Evolutionary conservation across 2,113 vertebrate genomes (phyloP), one percentile per base, ranked within the genome.

Genomic region (Ornithorhynchus anatinus): DNA sequence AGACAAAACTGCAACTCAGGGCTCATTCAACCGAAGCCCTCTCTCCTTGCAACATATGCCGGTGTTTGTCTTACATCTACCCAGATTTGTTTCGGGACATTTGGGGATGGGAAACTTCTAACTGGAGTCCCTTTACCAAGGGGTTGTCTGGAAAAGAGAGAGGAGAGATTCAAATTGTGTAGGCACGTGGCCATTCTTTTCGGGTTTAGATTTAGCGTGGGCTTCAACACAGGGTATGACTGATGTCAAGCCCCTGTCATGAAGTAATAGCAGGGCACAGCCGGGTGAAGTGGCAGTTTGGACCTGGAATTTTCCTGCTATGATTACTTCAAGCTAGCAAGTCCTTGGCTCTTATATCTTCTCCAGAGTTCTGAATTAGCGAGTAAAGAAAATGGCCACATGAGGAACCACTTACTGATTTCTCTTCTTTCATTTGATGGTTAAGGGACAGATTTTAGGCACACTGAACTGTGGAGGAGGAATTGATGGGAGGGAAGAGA

Each of bases 291-390:
- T 75, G 83, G 75, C 48, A 32, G 6, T 43, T 84, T 58, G n/a
- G 36, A 70, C 64, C 79, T 72, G 65, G 69, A 85, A 77, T 85
- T 80, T 78, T 38, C 44, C 31, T 78, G 57, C 40, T 69, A 7
- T 64, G 70, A 40, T 17, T 20, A 25, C 33, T 60, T 44, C 69
- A 75, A 44, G 64, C 23, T 10, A 77, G 64, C 23, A 10, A 77
- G 31, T 47, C 9, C 23, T 83, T 75, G 39, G 6, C 20, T 23
- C 10, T 23, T 47, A 76, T 69, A 1, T 70, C 78, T 79, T 72
- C 57, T 14, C 1, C 50, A 64, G 71, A 17, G 10, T 22, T 11
- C 68, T n/a, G 36, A 4, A 4, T 37, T 59, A 25, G 3, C 48
- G 27, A 59, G 59, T 31, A 71, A 67, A 39, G 38, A 10, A 22